Conservation (phyloP, 2,113 vertebrate genomes). For the Chloroceryle aenea region DNA sequence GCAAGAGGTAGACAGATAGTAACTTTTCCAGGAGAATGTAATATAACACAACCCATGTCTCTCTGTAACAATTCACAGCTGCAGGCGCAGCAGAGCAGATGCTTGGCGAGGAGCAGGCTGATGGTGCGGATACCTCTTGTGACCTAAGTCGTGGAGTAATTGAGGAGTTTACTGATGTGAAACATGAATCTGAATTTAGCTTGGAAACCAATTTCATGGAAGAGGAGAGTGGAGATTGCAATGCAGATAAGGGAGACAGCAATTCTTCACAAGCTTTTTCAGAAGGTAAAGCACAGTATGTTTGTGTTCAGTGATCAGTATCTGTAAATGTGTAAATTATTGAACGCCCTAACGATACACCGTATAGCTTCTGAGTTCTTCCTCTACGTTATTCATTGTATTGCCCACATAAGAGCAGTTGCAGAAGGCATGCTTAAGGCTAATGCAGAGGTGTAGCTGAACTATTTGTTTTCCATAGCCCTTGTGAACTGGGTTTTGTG, state of each 20-base stretch:
- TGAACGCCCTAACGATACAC: not conserved
- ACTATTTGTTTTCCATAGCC: not conserved
- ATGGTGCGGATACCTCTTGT: not conserved
- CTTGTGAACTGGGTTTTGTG: not conserved
- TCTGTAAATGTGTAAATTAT: not conserved
- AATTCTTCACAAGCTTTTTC: not conserved
- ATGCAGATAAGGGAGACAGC: not conserved
- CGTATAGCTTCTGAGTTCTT: not conserved
- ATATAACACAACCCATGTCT: not conserved
- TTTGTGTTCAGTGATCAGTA: not conserved
- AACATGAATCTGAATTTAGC: conserved; percentile 90
- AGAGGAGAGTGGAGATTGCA: conserved; percentile 58
- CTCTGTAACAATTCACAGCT: not conserved
- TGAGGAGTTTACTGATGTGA: conserved; percentile 87
- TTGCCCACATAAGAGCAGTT: not conserved
- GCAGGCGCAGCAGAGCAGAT: not conserved
- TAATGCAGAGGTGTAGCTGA: not conserved
- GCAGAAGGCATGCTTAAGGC: not conserved
- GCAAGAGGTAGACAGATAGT: not conserved
- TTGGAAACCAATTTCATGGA: conserved; percentile 89
- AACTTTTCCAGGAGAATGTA: not conserved
- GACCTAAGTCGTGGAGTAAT: conserved; percentile 1
- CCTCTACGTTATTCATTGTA: not conserved
- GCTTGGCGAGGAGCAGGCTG: not conserved
- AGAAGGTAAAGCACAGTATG: conserved; percentile 61